Percentiles rank a stretch among this genome's conserved stretches.
Evolutionary conservation across 2,888 invertebrate species (phyloP).

Genomic region (Chydorus sphaericus): DNA sequence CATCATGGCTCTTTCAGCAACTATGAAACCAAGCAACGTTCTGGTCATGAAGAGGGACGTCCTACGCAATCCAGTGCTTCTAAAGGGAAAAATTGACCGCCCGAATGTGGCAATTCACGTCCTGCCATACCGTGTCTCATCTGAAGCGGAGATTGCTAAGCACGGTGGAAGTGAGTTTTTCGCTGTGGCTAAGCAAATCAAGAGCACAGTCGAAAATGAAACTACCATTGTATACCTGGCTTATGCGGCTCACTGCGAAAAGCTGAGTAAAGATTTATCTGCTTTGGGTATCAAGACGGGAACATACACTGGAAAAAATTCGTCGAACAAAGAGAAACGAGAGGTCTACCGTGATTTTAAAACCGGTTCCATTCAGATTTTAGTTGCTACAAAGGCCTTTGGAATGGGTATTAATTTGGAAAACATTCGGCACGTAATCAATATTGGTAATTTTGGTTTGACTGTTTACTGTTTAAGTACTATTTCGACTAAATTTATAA

Average conservation of each 20-base stretch:
- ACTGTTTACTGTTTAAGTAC: too few species aligned
- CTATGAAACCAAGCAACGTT: background rate
- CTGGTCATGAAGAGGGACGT: background rate
- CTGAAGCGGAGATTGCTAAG: background rate
- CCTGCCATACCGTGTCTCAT: background rate
- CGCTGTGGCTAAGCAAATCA: background rate
- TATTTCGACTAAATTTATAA: too few species aligned
- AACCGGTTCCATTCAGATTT: background rate
- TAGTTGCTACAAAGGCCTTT: conserved; percentile 10
- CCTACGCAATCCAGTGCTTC: background rate
- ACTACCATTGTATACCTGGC: background rate
- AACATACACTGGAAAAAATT: background rate
- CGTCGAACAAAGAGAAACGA: background rate
- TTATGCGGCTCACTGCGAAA: background rate
- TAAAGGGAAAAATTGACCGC: background rate
- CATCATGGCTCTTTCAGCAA: conserved; percentile 4
- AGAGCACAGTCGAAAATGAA: background rate
- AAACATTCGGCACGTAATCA: background rate
- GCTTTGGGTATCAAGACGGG: background rate
- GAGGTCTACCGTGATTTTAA: background rate
- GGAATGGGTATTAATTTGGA: conserved; percentile 8
- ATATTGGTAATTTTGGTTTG: too few species aligned
- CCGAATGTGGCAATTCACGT: background rate
- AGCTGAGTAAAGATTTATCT: background rate
- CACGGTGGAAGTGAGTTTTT: background rate